Evolutionary conservation across 2,888 invertebrate genomes (phyloP).

Genomic region (Creontiades dilutus): DNA sequence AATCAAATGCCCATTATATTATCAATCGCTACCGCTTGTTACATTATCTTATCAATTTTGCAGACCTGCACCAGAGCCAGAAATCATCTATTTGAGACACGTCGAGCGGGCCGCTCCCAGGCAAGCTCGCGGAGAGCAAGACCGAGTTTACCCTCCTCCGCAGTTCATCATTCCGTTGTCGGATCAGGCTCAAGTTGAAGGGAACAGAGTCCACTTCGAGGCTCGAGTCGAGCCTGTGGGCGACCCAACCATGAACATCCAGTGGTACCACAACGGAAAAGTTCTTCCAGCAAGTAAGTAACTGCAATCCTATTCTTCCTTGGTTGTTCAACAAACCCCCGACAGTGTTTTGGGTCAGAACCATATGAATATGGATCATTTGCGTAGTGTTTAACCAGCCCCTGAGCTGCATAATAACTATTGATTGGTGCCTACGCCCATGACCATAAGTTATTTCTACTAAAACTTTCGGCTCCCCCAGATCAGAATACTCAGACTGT

Average conservation of each 20-base stretch:
- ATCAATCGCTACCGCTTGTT: neutral
- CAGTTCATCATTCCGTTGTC: conserved; percentile 93
- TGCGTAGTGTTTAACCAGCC: too few species aligned
- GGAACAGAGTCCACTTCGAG: conserved; percentile 94
- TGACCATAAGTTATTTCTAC: too few species aligned
- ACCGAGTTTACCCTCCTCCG: conserved; percentile 93
- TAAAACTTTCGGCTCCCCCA: too few species aligned
- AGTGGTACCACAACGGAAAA: conserved; percentile 96
- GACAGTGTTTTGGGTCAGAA: too few species aligned
- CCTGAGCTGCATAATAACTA: too few species aligned
- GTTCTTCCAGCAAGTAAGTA: conserved; percentile 93
- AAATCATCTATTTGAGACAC: conserved; percentile 95
- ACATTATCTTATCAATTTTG: conserved; percentile 70
- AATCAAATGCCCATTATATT: too few species aligned
- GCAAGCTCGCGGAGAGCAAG: conserved; percentile 89
- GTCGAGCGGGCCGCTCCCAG: conserved; percentile 93
- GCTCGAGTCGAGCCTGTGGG: conserved; percentile 98
- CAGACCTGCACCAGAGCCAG: conserved; percentile 93
- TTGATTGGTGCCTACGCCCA: too few species aligned
- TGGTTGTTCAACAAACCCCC: neutral
- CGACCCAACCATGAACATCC: conserved; percentile 96
- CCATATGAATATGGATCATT: too few species aligned
- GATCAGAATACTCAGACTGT: too few species aligned
- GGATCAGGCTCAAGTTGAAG: conserved; percentile 85
- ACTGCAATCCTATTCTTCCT: too few species aligned